Conservation (phyloP, 2,113 vertebrate genomes). For the Neoarius graeffei region DNA sequence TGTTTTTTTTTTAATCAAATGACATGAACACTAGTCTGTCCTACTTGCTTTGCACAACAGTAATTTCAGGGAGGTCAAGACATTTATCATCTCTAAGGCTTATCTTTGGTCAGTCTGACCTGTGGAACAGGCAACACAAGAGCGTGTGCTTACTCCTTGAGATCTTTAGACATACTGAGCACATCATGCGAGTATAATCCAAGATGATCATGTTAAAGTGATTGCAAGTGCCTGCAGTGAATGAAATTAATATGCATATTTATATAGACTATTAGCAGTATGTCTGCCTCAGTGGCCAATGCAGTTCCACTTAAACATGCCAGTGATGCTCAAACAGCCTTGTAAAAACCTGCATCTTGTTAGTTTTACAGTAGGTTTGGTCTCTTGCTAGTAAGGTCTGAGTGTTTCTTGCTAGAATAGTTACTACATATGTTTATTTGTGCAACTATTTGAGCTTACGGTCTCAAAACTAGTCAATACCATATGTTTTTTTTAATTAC, state of each 20-base stretch:
- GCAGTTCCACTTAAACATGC: constrained; percentile 22
- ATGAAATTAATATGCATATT: constrained; percentile 43
- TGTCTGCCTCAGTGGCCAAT: not conserved
- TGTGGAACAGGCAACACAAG: constrained; percentile 40
- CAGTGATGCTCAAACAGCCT: constrained; percentile 27
- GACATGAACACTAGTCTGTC: constrained; percentile 51
- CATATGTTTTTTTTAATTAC: constrained; percentile 64
- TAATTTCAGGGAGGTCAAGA: constrained; percentile 72
- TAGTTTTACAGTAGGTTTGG: constrained; percentile 47
- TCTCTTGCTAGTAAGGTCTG: constrained; percentile 47
- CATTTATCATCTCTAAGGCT: constrained; percentile 77
- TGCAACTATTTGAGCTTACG: constrained; percentile 48
- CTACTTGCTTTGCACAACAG: constrained; percentile 72
- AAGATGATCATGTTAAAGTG: constrained; percentile 24
- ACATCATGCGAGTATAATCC: constrained; percentile 3
- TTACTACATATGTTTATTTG: constrained; percentile 32
- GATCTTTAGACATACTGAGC: constrained; percentile 21
- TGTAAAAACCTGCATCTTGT: constrained; percentile 38
- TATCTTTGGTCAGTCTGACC: constrained; percentile 93
- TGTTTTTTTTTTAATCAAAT: constrained; percentile 56
- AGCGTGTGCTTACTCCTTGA: constrained; percentile 18
- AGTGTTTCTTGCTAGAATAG: constrained; percentile 43
- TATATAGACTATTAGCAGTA: constrained; percentile 5
- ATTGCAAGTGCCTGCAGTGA: constrained; percentile 32
- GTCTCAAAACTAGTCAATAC: constrained; percentile 81